A percentile compares a stretch with the other conserved stretches of the same genome.
phyloP scores from a whole-genome alignment of 1,140 invertebrate species.

The Cylas formicarius region DNA sequence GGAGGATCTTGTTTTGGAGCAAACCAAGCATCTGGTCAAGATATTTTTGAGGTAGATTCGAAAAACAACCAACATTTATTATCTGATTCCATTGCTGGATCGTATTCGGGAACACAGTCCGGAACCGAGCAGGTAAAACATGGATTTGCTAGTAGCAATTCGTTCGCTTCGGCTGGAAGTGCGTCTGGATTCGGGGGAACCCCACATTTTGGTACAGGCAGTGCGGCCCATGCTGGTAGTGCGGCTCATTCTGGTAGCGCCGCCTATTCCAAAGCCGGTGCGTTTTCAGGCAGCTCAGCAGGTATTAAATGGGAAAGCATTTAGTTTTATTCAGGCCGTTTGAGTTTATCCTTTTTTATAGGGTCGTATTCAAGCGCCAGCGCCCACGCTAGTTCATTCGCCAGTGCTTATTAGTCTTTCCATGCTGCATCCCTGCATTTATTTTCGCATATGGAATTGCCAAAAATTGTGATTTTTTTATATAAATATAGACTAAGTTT shows the following conservation, averaged over 20 bases:
- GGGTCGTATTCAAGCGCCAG: slow-evolving; percentile 5
- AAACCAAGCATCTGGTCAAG: not conserved
- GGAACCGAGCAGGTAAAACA: not conserved
- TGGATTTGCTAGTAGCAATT: slow-evolving; percentile 8
- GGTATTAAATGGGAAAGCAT: not conserved
- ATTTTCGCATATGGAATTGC: too few species aligned
- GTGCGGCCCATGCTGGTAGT: not conserved
- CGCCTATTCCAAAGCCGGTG: slow-evolving; percentile 6
- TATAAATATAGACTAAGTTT: too few species aligned
- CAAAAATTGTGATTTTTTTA: too few species aligned
- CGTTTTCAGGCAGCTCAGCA: not conserved
- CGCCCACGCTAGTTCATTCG: not conserved
- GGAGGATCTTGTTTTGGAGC: slow-evolving; percentile 11
- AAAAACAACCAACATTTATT: too few species aligned
- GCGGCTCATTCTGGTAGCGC: not conserved
- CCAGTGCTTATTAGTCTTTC: slow-evolving; percentile 3
- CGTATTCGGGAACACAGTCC: not conserved
- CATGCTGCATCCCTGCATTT: too few species aligned
- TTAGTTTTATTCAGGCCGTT: too few species aligned
- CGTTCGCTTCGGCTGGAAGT: slow-evolving; percentile 6
- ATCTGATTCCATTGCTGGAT: not conserved
- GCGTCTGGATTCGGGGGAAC: slow-evolving; percentile 2
- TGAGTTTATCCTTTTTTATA: too few species aligned
- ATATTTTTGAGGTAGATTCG: not conserved
- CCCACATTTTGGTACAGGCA: not conserved